phyloP scores from a whole-genome alignment of 2,888 invertebrate genomes.

The Frankliniella fusca region DNA sequence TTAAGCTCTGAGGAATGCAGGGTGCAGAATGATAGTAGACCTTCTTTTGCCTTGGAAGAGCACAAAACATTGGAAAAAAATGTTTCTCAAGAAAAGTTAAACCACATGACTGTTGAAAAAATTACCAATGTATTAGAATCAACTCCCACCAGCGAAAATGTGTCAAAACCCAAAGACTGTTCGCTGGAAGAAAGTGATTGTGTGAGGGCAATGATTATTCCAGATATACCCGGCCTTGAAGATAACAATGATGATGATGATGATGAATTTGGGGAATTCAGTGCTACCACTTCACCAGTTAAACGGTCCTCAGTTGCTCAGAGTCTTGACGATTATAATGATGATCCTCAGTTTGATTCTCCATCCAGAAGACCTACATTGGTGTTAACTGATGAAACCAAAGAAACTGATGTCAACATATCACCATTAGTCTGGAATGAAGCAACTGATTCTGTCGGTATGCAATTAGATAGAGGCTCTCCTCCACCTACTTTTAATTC shows the following conservation, averaged over 20 bases:
- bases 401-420: neutral
- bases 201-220: neutral
- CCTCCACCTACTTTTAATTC: neutral
- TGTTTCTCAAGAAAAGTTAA: no score
- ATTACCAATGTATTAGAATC: no score
- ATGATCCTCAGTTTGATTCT: neutral
- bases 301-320: neutral
- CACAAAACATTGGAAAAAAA: no score
- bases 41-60: no score
- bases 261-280: constrained; percentile 48
- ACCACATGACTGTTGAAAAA: no score
- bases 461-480: neutral
- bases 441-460: neutral
- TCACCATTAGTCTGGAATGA: no score
- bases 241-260: constrained; percentile 57
- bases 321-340: neutral
- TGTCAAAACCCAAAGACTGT: neutral
- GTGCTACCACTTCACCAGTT: constrained; percentile 29
- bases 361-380: constrained; percentile 7
- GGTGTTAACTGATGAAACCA: neutral
- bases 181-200: neutral
- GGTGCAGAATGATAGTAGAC: neutral
- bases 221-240: constrained; percentile 52
- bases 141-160: neutral
- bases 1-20: neutral